A percentile compares a stretch with the other conserved stretches of the same genome.
phyloP scores from a whole-genome alignment of 37 sponge, comb jelly and placozoan genomes.

The Chondrilla cf. caribensis region DNA sequence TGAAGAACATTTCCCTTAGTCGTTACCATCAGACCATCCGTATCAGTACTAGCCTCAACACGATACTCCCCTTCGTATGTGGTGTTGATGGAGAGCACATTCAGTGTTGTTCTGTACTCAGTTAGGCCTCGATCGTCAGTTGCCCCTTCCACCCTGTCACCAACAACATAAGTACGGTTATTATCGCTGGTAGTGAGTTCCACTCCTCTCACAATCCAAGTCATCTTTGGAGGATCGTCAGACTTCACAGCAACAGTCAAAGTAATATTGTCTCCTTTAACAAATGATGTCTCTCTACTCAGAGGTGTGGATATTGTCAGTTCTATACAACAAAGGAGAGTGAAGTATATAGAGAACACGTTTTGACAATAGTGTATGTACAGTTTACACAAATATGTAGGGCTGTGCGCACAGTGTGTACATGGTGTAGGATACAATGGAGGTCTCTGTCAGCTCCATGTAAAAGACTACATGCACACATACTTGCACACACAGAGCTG shows the following conservation, averaged over 20 bases:
- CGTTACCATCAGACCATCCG: too few species aligned
- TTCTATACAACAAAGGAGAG: too few species aligned
- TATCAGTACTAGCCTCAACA: not conserved
- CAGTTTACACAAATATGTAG: too few species aligned
- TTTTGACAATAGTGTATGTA: too few species aligned
- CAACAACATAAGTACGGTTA: not conserved
- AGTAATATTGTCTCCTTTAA: not conserved
- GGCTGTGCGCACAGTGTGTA: too few species aligned
- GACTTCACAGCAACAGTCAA: constrained; percentile 17
- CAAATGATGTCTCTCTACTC: constrained; percentile 13
- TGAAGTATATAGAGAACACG: too few species aligned
- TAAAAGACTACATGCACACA: too few species aligned
- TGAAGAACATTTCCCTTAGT: constrained; percentile 14
- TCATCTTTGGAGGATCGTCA: constrained; percentile 29
- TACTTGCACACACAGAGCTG: too few species aligned
- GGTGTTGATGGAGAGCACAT: not conserved
- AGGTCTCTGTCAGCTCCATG: too few species aligned
- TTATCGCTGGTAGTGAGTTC: not conserved
- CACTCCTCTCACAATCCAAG: constrained; percentile 4
- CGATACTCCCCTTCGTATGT: constrained; percentile 5
- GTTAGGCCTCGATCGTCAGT: not conserved
- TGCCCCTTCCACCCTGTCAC: not conserved
- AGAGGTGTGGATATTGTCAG: too few species aligned
- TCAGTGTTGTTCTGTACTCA: constrained; percentile 4
- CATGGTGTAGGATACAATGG: too few species aligned